Conservation (phyloP, 1,140 invertebrate genomes). For the Drosophila melanica region DNA sequence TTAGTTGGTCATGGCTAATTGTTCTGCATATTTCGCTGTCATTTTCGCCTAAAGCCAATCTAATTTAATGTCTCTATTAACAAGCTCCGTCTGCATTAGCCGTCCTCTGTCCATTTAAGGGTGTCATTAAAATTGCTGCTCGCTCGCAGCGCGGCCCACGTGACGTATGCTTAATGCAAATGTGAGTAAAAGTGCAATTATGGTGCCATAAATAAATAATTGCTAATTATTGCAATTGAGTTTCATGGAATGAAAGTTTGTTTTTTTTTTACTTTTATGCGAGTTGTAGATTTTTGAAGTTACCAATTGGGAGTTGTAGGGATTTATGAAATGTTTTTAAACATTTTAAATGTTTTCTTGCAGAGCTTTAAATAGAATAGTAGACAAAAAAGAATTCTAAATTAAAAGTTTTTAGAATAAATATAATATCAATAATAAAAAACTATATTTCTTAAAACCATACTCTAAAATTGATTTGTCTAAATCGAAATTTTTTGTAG, state of each 20-base stretch:
- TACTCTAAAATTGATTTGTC: too few species aligned
- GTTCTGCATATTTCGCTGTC: slow-evolving; percentile 18
- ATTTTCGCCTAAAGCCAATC: slow-evolving; percentile 26
- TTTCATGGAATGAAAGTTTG: slow-evolving; percentile 18
- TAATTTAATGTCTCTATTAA: slow-evolving; percentile 52
- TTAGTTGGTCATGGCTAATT: slow-evolving; percentile 39
- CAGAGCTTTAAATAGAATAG: too few species aligned
- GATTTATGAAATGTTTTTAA: not conserved
- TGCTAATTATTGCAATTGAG: not conserved
- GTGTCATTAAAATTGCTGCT: slow-evolving; percentile 71
- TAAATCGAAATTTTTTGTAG: too few species aligned
- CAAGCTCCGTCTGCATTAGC: slow-evolving; percentile 31
- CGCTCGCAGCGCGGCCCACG: slow-evolving; percentile 43
- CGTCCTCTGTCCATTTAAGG: slow-evolving; percentile 36
- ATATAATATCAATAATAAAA: too few species aligned
- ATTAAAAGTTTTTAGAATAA: too few species aligned
- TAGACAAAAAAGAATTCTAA: too few species aligned
- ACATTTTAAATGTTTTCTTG: not conserved
- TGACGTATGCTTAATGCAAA: slow-evolving; percentile 61
- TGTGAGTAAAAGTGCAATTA: slow-evolving; percentile 64
- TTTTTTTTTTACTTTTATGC: not conserved
- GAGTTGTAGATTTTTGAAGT: not conserved
- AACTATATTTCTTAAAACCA: too few species aligned
- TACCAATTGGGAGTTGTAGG: not conserved
- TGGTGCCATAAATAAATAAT: slow-evolving; percentile 8